Conservation (phyloP, 2,888 invertebrate genomes). For the Coecobrya sp. region DNA sequence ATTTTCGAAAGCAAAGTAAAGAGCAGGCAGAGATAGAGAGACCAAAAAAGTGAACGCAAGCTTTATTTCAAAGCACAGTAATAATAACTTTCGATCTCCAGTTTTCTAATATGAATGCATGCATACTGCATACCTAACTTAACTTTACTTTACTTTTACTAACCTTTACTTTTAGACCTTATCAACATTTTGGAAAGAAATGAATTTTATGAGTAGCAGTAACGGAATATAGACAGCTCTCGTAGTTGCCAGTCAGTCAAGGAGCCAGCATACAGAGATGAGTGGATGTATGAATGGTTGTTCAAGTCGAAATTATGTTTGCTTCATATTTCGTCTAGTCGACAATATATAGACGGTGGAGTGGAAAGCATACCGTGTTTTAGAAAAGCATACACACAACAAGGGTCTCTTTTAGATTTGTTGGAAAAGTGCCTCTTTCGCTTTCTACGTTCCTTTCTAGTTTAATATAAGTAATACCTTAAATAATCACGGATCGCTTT, state of each 20-base stretch:
- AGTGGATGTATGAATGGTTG: slow-evolving; percentile 7
- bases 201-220: slow-evolving; percentile 7
- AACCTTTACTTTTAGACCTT: background rate
- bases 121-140: background rate
- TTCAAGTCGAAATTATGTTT: background rate
- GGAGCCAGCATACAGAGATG: background rate
- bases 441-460: slow-evolving; percentile 21
- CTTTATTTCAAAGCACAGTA: slow-evolving; percentile 47
- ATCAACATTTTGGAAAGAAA: slow-evolving; percentile 34
- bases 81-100: slow-evolving; percentile 5
- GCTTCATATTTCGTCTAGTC: background rate
- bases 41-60: slow-evolving; percentile 11
- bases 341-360: background rate
- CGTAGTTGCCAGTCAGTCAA: slow-evolving; percentile 21
- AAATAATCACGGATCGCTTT: slow-evolving; percentile 57
- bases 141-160: background rate
- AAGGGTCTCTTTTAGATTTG: background rate
- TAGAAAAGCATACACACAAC: background rate
- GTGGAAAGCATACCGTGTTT: background rate
- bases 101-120: slow-evolving; percentile 9
- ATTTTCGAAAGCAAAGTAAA: slow-evolving; percentile 29
- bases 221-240: background rate
- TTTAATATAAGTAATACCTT: slow-evolving; percentile 43
- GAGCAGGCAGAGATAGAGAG: background rate
- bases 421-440: slow-evolving; percentile 1